phyloP scores from a whole-genome alignment of 2,113 vertebrate genomes.

The Apodemus speciosus region DNA sequence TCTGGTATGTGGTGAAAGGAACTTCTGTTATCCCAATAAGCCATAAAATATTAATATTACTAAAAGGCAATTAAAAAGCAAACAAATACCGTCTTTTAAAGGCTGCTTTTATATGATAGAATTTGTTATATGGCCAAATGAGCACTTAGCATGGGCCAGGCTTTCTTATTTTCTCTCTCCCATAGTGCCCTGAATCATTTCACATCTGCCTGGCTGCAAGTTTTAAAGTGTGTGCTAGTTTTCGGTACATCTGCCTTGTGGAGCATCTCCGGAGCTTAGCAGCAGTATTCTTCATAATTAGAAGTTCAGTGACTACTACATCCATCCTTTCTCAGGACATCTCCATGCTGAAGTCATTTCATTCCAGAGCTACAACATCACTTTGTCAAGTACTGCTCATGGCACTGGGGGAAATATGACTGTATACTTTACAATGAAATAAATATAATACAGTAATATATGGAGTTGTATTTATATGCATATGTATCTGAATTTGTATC shows the following conservation, averaged over 20 bases:
- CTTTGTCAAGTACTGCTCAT: background rate
- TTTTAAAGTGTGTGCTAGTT: background rate
- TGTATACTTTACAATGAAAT: background rate
- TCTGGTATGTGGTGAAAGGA: background rate
- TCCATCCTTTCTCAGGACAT: background rate
- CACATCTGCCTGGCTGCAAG: background rate
- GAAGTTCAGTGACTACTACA: background rate
- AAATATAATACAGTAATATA: background rate
- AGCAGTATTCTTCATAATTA: background rate
- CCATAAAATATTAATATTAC: conserved; percentile 19
- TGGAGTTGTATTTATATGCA: background rate
- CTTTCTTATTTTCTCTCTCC: background rate
- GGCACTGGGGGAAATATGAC: background rate
- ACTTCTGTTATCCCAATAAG: background rate
- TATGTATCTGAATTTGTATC: background rate
- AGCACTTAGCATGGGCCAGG: background rate
- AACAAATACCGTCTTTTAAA: background rate
- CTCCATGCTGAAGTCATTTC: background rate
- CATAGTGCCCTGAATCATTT: background rate
- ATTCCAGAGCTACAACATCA: background rate
- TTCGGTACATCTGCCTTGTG: background rate
- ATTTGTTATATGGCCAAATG: background rate
- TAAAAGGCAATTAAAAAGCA: conserved; percentile 38
- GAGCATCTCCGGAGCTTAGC: background rate
- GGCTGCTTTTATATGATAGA: background rate